Percentiles rank a stretch among this genome's conserved stretches.
Conservation (phyloP, 2,888 invertebrate genomes). For the Podotricha telesiphe region DNA sequence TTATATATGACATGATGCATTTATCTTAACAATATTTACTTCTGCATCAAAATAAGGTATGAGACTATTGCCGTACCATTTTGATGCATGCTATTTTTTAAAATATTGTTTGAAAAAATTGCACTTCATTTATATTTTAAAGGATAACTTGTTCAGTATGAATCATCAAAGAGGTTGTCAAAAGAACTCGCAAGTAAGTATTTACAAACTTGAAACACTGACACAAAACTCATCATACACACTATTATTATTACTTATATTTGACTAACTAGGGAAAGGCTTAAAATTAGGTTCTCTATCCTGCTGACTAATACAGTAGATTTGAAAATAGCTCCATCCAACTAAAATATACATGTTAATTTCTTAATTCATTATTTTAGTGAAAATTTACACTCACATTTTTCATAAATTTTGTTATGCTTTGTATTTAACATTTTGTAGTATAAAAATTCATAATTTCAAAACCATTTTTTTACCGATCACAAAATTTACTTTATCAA, state of each 20-base stretch:
- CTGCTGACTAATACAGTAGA: too few relatives aligned
- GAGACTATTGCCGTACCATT: not conserved
- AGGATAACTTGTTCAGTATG: constrained; percentile 11
- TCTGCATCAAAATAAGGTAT: constrained; percentile 1
- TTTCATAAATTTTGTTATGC: too few relatives aligned
- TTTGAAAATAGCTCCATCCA: too few relatives aligned
- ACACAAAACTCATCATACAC: not conserved
- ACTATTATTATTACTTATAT: not conserved
- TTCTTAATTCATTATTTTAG: too few relatives aligned
- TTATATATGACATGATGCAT: constrained; percentile 5
- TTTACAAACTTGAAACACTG: constrained; percentile 2
- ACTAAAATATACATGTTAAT: too few relatives aligned
- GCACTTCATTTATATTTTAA: constrained; percentile 20
- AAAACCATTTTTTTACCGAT: too few relatives aligned
- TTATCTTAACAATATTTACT: not conserved
- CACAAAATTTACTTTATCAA: too few relatives aligned
- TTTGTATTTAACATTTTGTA: too few relatives aligned
- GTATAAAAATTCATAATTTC: too few relatives aligned
- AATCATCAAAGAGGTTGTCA: constrained; percentile 14
- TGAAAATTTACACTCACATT: too few relatives aligned
- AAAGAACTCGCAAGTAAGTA: constrained; percentile 13
- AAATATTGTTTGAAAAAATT: constrained; percentile 17
- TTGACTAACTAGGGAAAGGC: too few relatives aligned
- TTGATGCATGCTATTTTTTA: constrained; percentile 3
- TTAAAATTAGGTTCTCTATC: too few relatives aligned